These are phyloP conservation scores for Gambusia yucatana DNA, from an alignment of 2,797 vertebrate genomes.

Conservation along the genomic window DNA sequence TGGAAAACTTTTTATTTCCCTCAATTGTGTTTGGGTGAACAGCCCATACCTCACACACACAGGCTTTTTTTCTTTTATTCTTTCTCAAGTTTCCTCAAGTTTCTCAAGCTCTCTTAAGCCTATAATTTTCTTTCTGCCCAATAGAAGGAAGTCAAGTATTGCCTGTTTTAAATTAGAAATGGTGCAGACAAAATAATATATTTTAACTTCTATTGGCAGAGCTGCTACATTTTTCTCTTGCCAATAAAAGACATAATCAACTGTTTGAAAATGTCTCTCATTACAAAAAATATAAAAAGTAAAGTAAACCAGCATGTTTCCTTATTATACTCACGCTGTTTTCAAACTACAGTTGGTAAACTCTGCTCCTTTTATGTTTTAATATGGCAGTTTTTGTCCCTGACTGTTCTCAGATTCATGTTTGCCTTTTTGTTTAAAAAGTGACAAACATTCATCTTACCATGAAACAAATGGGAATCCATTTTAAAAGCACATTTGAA, in stretches of 20 bases:
- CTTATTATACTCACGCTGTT: background rate
- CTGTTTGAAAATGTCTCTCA: background rate
- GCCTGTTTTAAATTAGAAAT: background rate
- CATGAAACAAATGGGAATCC: background rate
- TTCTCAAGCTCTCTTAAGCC: background rate
- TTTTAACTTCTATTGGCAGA: background rate
- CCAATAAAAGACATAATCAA: background rate
- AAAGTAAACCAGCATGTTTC: background rate
- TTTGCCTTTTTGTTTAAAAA: background rate
- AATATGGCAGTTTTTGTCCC: background rate
- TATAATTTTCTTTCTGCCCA: background rate
- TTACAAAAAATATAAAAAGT: background rate
- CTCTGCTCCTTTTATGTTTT: background rate
- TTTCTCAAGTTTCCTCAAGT: background rate
- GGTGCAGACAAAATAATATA: background rate
- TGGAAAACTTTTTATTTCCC: background rate
- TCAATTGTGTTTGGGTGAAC: background rate
- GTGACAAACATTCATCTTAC: background rate
- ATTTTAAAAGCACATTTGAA: no score
- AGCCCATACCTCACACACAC: background rate
- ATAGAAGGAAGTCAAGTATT: background rate
- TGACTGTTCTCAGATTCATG: background rate
- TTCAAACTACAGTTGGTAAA: background rate
- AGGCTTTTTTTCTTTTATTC: background rate
- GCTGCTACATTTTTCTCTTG: background rate